Evolutionary conservation across 2,113 vertebrate species (phyloP).

Genomic region (Eleginops maclovinus): DNA sequence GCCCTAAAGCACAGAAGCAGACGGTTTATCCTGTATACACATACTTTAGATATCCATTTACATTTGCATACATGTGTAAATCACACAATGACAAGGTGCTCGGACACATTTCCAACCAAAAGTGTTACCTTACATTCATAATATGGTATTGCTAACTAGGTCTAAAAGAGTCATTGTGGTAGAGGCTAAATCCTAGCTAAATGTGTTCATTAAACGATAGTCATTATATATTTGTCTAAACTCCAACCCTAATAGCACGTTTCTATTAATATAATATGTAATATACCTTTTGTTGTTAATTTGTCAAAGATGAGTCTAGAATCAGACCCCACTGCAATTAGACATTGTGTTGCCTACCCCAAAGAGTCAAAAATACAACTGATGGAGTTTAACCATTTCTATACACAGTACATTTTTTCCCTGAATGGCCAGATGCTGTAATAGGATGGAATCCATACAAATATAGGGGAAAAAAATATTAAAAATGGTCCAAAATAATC

Average conservation of each 20-base stretch:
- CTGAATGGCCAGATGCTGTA: background rate
- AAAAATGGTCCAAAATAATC: conserved; percentile 1
- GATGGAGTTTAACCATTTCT: background rate
- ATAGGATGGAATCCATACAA: background rate
- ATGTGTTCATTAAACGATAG: background rate
- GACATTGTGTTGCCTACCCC: background rate
- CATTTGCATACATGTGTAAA: background rate
- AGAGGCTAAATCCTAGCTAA: background rate
- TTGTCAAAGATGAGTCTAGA: background rate
- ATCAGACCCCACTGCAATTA: background rate
- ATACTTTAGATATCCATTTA: background rate
- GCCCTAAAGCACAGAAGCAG: background rate
- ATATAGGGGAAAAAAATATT: background rate
- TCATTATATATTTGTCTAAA: background rate
- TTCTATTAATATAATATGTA: background rate
- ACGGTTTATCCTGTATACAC: background rate
- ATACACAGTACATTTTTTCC: background rate
- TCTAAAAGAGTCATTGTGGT: background rate
- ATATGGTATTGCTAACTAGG: background rate
- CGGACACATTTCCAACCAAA: background rate
- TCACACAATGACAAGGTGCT: background rate
- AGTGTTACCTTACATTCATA: background rate
- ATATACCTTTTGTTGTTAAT: background rate
- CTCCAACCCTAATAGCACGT: background rate
- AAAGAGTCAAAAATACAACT: background rate